Base-by-base conservation (phyloP, 2,888 invertebrate species). In the Tipula confusa region DNA sequence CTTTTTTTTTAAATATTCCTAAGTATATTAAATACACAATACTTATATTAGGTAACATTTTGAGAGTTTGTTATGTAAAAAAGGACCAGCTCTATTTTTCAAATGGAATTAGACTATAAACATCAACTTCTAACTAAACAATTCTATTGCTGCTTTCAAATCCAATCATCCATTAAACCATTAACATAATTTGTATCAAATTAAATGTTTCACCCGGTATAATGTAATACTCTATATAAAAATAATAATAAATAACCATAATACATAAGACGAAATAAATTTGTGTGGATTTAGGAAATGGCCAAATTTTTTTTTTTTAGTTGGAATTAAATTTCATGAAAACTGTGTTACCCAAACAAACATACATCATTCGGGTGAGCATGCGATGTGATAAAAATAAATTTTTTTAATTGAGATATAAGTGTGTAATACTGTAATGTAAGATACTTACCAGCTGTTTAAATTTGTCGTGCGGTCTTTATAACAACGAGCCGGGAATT, bases 341-440 rank as follows among this genome's bases (percentile, higher is more conserved):
- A 64, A 64, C 24, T 64, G 64, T 64, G 64, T 64, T 64, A 64
- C 9, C 64, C 64, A 64, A 64, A 64, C 64, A 64, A 64, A 7
- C 64, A 64, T 64, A 64, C 24, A 64, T 64, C 64, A 64, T 64
- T 64, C 64, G 24, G 64, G 6, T 6, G 64, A 2, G n/a, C 1
- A 9, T 2, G 24, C 64, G 0, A 24, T 64, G 64, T 64, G 64
- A 64, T 64, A 64, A 64, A 64, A 64, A 64, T 64, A 64, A 18
- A 64, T 24, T 64, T n/a, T n/a, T n/a, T 64, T 64, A 64, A 64
- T 64, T 64, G 64, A 64, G 64, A 64, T 64, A 64, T 64, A 64
- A 64, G 64, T 24, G 64, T 64, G 18, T 48, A 64, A 64, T 64
- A 24, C 24, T 64, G 18, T 48, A 64, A 64, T 64, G 64, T 64